Evolutionary conservation across 2,888 invertebrate genomes (phyloP).

Genomic region (Spodoptera exigua): DNA sequence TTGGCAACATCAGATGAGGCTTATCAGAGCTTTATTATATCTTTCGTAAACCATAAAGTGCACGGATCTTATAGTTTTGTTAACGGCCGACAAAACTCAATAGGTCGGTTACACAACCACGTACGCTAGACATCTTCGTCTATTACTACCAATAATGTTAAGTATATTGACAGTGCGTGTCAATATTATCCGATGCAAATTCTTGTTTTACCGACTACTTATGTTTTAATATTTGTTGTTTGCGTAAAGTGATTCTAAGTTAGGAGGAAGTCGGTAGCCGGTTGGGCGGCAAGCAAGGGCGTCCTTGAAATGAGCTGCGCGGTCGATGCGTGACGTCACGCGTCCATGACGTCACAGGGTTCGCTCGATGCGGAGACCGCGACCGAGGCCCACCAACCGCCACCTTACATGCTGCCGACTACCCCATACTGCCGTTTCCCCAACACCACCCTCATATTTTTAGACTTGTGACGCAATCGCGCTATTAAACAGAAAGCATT

Average conservation of each 20-base stretch:
- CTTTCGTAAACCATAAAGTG: background rate
- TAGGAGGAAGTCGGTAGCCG: slow-evolving; percentile 76
- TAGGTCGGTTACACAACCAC: slow-evolving; percentile 12
- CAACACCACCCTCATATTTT: slow-evolving; percentile 80
- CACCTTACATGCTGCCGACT: slow-evolving; percentile 67
- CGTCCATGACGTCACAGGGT: slow-evolving; percentile 82
- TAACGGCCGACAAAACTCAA: background rate
- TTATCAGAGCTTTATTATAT: slow-evolving; percentile 8
- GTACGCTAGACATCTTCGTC: slow-evolving; percentile 1
- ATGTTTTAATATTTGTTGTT: slow-evolving; percentile 50
- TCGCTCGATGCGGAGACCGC: slow-evolving; percentile 76
- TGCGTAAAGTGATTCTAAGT: slow-evolving; percentile 62
- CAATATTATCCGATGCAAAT: slow-evolving; percentile 47
- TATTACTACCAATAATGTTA: slow-evolving; percentile 19
- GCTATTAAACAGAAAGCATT: slow-evolving; percentile 71
- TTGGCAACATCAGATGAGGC: background rate
- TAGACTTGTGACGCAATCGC: slow-evolving; percentile 83
- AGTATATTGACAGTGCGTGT: slow-evolving; percentile 44
- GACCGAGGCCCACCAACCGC: slow-evolving; percentile 64
- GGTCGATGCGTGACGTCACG: slow-evolving; percentile 86
- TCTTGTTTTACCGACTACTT: slow-evolving; percentile 33
- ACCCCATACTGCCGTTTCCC: slow-evolving; percentile 67
- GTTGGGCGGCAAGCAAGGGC: slow-evolving; percentile 76
- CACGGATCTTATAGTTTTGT: slow-evolving; percentile 7
- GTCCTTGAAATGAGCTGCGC: slow-evolving; percentile 84